Evolutionary conservation across 2,888 invertebrate genomes (phyloP).

Genomic region (Drosophila melanosoma): DNA sequence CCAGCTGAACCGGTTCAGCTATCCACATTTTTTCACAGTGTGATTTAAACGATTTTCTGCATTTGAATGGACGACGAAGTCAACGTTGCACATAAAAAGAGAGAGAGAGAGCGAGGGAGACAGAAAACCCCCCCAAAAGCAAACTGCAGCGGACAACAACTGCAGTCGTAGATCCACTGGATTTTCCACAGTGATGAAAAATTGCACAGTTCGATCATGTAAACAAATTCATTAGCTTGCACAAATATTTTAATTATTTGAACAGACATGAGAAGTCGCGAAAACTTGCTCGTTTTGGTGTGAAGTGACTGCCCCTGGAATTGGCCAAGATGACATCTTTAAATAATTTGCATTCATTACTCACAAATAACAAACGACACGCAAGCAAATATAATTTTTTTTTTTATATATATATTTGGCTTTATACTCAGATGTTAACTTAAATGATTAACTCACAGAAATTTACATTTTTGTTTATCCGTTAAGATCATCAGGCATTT

Average conservation of each 20-base stretch:
- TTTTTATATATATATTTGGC: not conserved
- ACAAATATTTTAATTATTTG: constrained; percentile 80
- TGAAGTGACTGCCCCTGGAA: constrained; percentile 49
- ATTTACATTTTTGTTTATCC: not conserved
- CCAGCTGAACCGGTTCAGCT: constrained; percentile 59
- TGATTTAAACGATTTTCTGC: constrained; percentile 74
- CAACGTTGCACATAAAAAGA: constrained; percentile 13
- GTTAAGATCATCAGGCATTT: not conserved
- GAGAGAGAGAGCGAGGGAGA: not conserved
- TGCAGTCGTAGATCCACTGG: constrained; percentile 52
- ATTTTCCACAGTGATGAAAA: constrained; percentile 72
- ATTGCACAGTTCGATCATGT: constrained; percentile 76
- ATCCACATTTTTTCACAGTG: constrained; percentile 65
- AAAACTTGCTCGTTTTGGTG: constrained; percentile 30
- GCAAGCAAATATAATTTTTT: not conserved
- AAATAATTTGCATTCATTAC: constrained; percentile 27
- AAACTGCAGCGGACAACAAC: constrained; percentile 6
- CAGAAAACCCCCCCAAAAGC: not conserved
- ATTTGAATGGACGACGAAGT: constrained; percentile 54
- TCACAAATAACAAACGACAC: constrained; percentile 10
- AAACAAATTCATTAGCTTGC: constrained; percentile 78
- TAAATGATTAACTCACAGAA: not conserved
- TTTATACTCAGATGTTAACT: not conserved
- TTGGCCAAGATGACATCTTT: constrained; percentile 45
- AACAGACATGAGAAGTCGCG: constrained; percentile 35